Percentiles rank a stretch among this genome's conserved stretches.
Conservation (phyloP, 2,797 vertebrate species). For the Eremophila alpestris region DNA sequence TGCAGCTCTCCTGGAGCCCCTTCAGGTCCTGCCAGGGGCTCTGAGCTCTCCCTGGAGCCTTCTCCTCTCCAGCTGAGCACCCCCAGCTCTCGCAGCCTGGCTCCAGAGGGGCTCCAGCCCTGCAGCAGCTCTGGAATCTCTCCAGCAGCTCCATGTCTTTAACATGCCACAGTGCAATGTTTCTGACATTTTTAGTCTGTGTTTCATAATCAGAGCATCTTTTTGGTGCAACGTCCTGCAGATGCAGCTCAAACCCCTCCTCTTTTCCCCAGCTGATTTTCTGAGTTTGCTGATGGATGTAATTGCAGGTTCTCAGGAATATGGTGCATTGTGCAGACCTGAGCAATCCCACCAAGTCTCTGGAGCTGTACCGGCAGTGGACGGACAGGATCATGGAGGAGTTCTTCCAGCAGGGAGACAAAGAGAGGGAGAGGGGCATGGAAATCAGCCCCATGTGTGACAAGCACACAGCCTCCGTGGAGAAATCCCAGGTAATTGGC, state of each 20-base stretch:
- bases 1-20: neutral
- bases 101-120: neutral
- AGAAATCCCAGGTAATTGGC: slow-evolving; percentile 91
- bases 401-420: slow-evolving; percentile 98
- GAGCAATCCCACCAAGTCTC: slow-evolving; percentile 96
- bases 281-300: neutral
- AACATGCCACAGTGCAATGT: rapidly evolving
- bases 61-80: neutral
- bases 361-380: slow-evolving; percentile 97
- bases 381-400: slow-evolving; percentile 98
- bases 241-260: neutral
- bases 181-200: neutral
- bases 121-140: neutral
- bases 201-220: neutral
- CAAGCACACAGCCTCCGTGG: slow-evolving; percentile 96
- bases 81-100: neutral
- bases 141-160: neutral
- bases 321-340: slow-evolving; percentile 99
- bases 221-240: slow-evolving; percentile 3
- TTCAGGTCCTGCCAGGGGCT: neutral
- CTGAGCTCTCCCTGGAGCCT: neutral
- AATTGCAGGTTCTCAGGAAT: slow-evolving; percentile 90
- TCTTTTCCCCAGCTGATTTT: neutral
- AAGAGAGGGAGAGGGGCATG: slow-evolving; percentile 94
- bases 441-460: slow-evolving; percentile 99